Percentiles rank a stretch among this genome's conserved stretches.
phyloP scores from a whole-genome alignment of 2,113 vertebrate genomes.

The Plotosus lineatus region DNA sequence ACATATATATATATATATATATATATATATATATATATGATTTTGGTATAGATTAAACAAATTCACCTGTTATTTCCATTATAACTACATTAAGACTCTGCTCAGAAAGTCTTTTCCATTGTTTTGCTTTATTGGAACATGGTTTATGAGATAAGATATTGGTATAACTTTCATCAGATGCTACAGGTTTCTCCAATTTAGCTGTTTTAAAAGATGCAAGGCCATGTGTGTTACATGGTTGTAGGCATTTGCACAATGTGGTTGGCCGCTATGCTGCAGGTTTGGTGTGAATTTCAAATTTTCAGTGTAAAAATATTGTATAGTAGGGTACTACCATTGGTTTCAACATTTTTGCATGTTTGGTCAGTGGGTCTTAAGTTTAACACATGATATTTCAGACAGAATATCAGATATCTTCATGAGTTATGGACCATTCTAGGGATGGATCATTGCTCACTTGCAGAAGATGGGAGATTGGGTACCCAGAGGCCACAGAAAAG shows the following conservation, averaged over 20 bases:
- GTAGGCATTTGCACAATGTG: background rate
- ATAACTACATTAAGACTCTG: background rate
- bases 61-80: background rate
- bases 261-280: no score
- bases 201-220: background rate
- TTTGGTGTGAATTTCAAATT: background rate
- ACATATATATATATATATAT: no score
- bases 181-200: background rate
- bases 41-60: background rate
- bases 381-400: background rate
- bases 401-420: slow-evolving; percentile 17
- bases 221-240: background rate
- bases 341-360: background rate
- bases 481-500: slow-evolving; percentile 42
- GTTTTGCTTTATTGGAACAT: background rate
- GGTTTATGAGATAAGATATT: background rate
- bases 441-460: slow-evolving; percentile 62
- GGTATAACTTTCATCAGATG: background rate
- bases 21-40: no score
- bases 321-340: background rate
- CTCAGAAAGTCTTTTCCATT: background rate
- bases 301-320: background rate
- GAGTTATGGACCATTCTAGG: slow-evolving; percentile 43
- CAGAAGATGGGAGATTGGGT: slow-evolving; percentile 30
- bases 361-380: background rate